These are phyloP conservation scores for Monopis laevigella DNA, from an alignment of 2,888 invertebrate species.

Conservation along the genomic window DNA sequence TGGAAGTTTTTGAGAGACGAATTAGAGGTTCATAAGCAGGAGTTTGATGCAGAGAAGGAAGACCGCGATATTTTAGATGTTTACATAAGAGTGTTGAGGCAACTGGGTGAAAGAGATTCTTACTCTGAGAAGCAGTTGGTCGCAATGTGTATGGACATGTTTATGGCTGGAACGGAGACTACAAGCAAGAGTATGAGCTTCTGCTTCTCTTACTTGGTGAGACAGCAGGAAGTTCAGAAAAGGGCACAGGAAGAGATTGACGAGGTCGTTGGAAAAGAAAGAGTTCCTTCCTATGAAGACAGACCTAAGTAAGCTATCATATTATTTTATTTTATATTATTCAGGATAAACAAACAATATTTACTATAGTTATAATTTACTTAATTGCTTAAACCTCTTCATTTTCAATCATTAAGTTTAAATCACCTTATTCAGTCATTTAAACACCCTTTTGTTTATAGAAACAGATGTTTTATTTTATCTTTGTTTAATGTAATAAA, in stretches of 20 bases:
- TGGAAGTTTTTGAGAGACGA: slow-evolving; percentile 79
- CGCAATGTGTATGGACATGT: slow-evolving; percentile 85
- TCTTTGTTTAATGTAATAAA: too few species aligned
- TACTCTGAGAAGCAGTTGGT: slow-evolving; percentile 79
- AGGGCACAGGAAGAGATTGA: slow-evolving; percentile 84
- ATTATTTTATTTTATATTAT: too few species aligned
- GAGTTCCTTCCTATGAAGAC: slow-evolving; percentile 76
- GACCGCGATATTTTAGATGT: slow-evolving; percentile 85
- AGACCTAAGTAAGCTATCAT: slow-evolving; percentile 68
- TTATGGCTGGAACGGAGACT: slow-evolving; percentile 89
- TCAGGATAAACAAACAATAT: too few species aligned
- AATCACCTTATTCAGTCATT: too few species aligned
- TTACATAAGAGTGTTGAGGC: slow-evolving; percentile 74
- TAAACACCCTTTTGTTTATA: too few species aligned
- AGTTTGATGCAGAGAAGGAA: slow-evolving; percentile 63
- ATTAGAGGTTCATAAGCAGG: slow-evolving; percentile 74
- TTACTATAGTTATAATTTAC: too few species aligned
- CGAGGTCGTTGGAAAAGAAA: slow-evolving; percentile 72
- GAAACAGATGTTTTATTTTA: too few species aligned
- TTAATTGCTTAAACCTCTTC: too few species aligned
- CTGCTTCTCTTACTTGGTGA: slow-evolving; percentile 77
- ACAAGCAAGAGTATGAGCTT: slow-evolving; percentile 83
- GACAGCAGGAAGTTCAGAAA: slow-evolving; percentile 76
- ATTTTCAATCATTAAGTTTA: too few species aligned
- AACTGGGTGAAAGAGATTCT: slow-evolving; percentile 62